phyloP scores from a whole-genome alignment of 2,113 vertebrate genomes.

The Tricholaema leucomelas region DNA sequence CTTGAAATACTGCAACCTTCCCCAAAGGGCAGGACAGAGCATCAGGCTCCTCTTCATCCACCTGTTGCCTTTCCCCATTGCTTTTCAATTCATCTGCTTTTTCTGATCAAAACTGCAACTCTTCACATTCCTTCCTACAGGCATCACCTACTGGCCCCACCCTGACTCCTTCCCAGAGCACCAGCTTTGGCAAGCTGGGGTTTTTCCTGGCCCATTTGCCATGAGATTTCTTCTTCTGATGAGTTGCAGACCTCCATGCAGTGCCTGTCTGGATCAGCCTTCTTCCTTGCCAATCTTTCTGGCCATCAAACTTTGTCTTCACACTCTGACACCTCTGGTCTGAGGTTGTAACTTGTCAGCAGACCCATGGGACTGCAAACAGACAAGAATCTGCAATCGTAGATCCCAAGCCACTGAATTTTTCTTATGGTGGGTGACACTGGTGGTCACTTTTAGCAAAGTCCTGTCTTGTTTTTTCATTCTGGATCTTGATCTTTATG shows the following conservation, averaged over 20 bases:
- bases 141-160: background rate
- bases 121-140: background rate
- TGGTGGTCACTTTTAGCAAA: background rate
- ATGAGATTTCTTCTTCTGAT: background rate
- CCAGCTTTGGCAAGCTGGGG: background rate
- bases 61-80: background rate
- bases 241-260: background rate
- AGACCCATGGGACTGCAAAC: background rate
- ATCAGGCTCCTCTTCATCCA: background rate
- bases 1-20: background rate
- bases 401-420: background rate
- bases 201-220: background rate
- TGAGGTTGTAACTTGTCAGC: background rate
- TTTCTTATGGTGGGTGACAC: background rate
- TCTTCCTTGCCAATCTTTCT: background rate
- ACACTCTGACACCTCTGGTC: background rate
- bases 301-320: background rate
- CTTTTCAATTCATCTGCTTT: background rate
- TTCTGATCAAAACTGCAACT: background rate
- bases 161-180: background rate
- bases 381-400: background rate
- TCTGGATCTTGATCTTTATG: background rate
- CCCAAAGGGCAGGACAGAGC: background rate
- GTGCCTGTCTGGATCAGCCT: background rate
- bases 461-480: background rate